These are phyloP conservation scores for Himantopus leucocephalus DNA, from an alignment of 2,113 vertebrate species.

Conservation along the genomic window DNA sequence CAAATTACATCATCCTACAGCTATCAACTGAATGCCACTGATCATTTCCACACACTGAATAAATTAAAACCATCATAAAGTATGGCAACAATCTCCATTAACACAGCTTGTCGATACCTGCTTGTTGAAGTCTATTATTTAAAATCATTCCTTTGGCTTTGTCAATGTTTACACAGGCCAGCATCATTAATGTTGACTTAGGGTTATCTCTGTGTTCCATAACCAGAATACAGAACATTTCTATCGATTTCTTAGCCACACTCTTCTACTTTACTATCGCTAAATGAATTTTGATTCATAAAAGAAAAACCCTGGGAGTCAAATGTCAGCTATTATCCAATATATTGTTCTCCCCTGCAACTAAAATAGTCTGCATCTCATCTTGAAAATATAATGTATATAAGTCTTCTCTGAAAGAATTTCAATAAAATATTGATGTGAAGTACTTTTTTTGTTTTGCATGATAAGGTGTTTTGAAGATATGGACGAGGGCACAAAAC, in stretches of 20 bases:
- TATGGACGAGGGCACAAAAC: not conserved
- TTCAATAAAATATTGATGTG: conserved; percentile 76
- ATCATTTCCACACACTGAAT: not conserved
- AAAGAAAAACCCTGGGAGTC: conserved; percentile 66
- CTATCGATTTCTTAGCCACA: conserved; percentile 68
- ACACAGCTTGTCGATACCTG: conserved; percentile 41
- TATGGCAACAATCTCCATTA: conserved; percentile 62
- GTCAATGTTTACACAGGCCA: conserved; percentile 44
- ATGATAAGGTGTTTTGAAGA: conserved; percentile 58
- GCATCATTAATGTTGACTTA: conserved; percentile 67
- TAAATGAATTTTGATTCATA: conserved; percentile 78
- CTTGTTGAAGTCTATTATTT: conserved; percentile 74
- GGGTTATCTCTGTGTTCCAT: conserved; percentile 59
- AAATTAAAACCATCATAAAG: conserved; percentile 61
- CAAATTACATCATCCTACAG: not conserved
- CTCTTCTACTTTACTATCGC: conserved; percentile 55
- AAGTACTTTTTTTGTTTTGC: conserved; percentile 56
- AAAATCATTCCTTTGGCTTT: conserved; percentile 53
- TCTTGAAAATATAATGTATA: conserved; percentile 62
- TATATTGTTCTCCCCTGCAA: conserved; percentile 64
- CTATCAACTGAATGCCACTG: not conserved
- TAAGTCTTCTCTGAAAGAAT: conserved; percentile 70
- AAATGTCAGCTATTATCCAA: conserved; percentile 72
- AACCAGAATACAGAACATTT: conserved; percentile 64
- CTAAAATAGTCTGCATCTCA: conserved; percentile 64